A percentile compares a stretch with the other conserved stretches of the same genome.
These are phyloP conservation scores for Diploscapter pachys DNA, from an alignment of 1,140 invertebrate genomes.

Conservation along the genomic window DNA sequence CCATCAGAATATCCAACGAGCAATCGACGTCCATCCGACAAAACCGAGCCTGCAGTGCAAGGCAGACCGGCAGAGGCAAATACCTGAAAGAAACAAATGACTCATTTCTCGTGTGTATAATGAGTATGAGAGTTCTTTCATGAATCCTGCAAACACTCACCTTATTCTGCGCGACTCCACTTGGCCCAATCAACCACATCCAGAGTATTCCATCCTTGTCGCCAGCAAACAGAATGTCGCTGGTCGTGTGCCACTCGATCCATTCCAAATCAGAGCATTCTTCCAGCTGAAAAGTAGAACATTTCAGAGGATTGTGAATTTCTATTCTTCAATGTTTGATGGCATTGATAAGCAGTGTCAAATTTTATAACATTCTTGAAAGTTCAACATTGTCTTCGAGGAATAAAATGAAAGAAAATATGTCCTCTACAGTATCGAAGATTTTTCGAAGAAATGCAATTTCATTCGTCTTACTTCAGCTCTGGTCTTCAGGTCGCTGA, in stretches of 20 bases:
- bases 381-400: not conserved
- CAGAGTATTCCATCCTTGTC: slow-evolving; percentile 41
- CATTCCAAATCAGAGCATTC: slow-evolving; percentile 42
- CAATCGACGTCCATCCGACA: slow-evolving; percentile 40
- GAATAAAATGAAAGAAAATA: not conserved
- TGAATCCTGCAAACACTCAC: slow-evolving; percentile 13
- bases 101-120: not conserved
- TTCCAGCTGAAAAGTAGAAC: slow-evolving; percentile 34
- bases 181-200: slow-evolving; percentile 42
- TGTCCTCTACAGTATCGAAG: not conserved
- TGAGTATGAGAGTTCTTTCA: not conserved
- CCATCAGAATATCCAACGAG: slow-evolving; percentile 39
- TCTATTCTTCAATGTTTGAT: not conserved
- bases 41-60: slow-evolving; percentile 35
- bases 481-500: slow-evolving; percentile 10
- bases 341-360: too few relatives aligned
- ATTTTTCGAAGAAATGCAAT: not conserved
- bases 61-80: slow-evolving; percentile 28
- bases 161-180: slow-evolving; percentile 40
- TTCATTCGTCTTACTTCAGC: slow-evolving; percentile 14
- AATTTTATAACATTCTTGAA: not conserved
- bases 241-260: slow-evolving; percentile 35
- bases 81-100: slow-evolving; percentile 21
- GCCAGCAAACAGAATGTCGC: slow-evolving; percentile 42
- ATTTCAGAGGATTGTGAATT: not conserved